Base-by-base conservation (phyloP, 23 tunicate species). In the Phallusia fumigata region DNA sequence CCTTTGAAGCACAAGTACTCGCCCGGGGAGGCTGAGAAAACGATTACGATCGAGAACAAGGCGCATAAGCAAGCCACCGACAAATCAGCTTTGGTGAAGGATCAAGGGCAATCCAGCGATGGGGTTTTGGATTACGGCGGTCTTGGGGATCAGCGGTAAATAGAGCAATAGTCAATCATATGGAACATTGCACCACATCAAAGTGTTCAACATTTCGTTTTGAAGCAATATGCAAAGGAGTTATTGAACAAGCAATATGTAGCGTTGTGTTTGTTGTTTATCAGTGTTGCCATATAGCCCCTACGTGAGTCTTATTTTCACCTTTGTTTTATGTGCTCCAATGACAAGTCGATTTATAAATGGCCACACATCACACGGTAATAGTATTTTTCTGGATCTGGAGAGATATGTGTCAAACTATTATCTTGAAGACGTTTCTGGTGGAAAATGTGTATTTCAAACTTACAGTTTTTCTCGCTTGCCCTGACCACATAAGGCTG, bases 1-100 rank as follows among this genome's bases (percentile, higher is more conserved):
- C 72, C 52, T 52, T 53, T 79, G 50, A 79, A 79, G 83, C 83
- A 79, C 73, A 79, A 79, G 83, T 79, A 35, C 72, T 79, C 83
- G 35, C 83, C 83, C 8, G 83, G 73, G 2, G 83, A 79, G 13
- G 30, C 44, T 11, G 36, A 74, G 40, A 30, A 65, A 6, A 65
- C 31, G 31, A 26, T 30, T 65, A 30, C 74, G 5, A 65, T 26
- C 8, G 74, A 65, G 6, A 65, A 12, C 47, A 58, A 22, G 28
- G 26, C 36, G 10, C 22, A 74, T 1, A 74, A 74, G 36, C 1
- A 18, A 32, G 77, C 77, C 33, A 74, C 36, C 33, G 77, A 74
- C 35, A 74, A 33, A 32, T 33, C 44, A 33, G 40, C 36, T 33
- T 74, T 74, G 40, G 77, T 74, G 12, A 74, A 33, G 40, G 77